Evolutionary conservation across 64 coral and sea anemone species (phyloP), one percentile per base, ranked within the genome.

Genomic region (Pocillopora damicornis): DNA sequence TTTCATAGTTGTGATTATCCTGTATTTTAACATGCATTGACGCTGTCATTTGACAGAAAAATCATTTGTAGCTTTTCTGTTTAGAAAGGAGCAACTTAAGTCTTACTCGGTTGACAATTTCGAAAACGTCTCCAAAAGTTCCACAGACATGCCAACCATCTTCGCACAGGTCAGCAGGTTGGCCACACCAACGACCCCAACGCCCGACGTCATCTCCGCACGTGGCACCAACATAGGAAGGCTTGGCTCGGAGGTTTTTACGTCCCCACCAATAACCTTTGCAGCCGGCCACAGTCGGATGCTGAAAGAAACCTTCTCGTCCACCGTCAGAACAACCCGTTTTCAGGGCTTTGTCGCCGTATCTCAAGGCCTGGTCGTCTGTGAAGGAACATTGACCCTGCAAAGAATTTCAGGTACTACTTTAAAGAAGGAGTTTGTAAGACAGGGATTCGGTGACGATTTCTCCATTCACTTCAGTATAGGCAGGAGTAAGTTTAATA

Each of bases 71-170:
- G 16, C 12, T 9, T 63, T 2, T 2, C 1, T 63, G 61, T 9
- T 15, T 9, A 15, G 61, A 4, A 63, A 63, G 16, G 16, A 17
- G 16, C 12, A 63, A 63, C 16, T 63, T 62, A 35, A 60, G 0
- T 23, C 94, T 78, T 74, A 96, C 94, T 75, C 94, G 86, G 78
- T 96, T 96, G 12, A 35, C 23, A 37, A 96, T 96, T 79, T 96
- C 94, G 83, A 88, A 88, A 35, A 93, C 87, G 22, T 92, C 94
- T 57, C 94, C 94, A 82, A 87, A 96, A 2, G 91, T 96, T 9
- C 94, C 94, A 77, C 94, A 96, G 72, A 96, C 80, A 75, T 93
- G 90, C 90, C 90, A 92, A 15, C 90, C 90, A 64, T 79, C 81
- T 45, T 82, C 59, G 36, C 94, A 96, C 42, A 96, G 87, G 37